phyloP scores from a whole-genome alignment of 2,113 vertebrate species.

The Carassius auratus region DNA sequence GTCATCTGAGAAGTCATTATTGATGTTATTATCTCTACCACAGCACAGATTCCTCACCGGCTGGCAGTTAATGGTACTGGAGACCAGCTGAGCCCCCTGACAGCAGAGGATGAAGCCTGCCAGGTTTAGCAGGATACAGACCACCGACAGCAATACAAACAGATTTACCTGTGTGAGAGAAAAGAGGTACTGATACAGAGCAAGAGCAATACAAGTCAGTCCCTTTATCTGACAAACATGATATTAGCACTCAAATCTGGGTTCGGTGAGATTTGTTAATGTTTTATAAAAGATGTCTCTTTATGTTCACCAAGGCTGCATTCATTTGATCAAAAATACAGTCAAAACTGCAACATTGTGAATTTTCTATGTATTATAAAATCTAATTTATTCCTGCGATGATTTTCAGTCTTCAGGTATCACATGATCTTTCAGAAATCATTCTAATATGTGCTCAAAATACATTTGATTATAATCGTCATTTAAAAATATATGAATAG shows the following conservation, averaged over 20 bases:
- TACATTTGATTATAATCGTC: background rate
- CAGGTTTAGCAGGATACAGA: constrained; percentile 84
- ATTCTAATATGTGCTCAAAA: background rate
- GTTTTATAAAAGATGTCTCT: background rate
- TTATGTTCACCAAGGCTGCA: background rate
- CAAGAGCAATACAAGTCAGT: background rate
- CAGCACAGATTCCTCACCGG: constrained; percentile 72
- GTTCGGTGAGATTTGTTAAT: background rate
- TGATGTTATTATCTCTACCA: background rate
- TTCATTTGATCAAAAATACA: background rate
- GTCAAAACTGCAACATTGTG: background rate
- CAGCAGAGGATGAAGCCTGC: constrained; percentile 84
- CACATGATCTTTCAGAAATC: background rate
- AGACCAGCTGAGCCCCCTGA: constrained; percentile 84
- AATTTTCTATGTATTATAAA: background rate
- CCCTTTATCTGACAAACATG: background rate
- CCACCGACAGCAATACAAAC: constrained; percentile 82
- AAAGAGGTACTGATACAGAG: background rate
- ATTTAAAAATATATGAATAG: background rate
- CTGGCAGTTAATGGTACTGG: constrained; percentile 80
- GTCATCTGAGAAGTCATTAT: background rate
- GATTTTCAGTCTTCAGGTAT: background rate
- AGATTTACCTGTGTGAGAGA: constrained; percentile 79
- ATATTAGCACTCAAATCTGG: background rate
- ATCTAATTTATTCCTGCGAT: too few relatives aligned